Evolutionary conservation across 2,113 vertebrate species (phyloP).

Genomic region (Craseonycteris thonglongyai): DNA sequence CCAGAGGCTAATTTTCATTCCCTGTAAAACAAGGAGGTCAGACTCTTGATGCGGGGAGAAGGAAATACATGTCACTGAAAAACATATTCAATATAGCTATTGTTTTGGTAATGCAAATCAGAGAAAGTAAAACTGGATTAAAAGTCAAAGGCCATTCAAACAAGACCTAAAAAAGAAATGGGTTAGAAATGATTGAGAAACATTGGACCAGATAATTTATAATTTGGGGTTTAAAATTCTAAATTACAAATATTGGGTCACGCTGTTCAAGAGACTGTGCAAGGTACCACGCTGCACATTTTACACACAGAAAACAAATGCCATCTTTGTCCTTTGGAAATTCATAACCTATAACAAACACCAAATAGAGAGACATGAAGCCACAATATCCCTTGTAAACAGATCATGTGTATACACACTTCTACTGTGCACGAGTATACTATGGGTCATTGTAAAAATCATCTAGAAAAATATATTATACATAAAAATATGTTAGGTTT

Average conservation of each 20-base stretch:
- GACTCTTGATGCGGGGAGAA: not conserved
- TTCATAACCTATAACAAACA: conserved; percentile 1
- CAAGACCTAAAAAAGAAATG: not conserved
- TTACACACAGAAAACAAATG: not conserved
- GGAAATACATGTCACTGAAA: not conserved
- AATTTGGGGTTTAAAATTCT: not conserved
- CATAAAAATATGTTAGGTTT: not conserved
- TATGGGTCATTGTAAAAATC: not conserved
- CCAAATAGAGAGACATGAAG: not conserved
- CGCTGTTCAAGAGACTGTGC: not conserved
- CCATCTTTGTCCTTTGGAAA: conserved; percentile 13
- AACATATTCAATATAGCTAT: not conserved
- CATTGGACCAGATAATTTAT: not conserved
- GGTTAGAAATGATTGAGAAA: not conserved
- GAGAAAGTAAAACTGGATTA: not conserved
- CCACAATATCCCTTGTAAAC: not conserved
- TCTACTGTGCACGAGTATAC: not conserved
- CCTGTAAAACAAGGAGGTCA: not conserved
- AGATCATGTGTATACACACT: not conserved
- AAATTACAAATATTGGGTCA: not conserved
- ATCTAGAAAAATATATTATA: not conserved
- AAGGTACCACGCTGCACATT: not conserved
- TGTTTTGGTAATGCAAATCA: not conserved
- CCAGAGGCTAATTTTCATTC: not conserved
- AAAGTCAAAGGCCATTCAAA: not conserved